phyloP scores from a whole-genome alignment of 1,140 invertebrate species.

The Plectrocnemia conspersa region DNA sequence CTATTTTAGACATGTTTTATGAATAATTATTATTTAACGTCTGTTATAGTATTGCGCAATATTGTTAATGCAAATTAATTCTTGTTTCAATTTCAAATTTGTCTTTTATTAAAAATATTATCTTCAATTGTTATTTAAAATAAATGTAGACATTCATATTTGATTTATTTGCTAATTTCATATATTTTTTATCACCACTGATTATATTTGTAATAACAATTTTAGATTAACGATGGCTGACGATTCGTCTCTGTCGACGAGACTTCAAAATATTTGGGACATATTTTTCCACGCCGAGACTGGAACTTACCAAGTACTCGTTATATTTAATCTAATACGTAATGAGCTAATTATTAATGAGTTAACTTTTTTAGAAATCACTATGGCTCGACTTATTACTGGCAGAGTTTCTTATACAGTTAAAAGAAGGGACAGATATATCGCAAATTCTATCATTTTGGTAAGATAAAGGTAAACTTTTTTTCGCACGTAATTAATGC shows the following conservation, averaged over 20 bases:
- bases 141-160: too few relatives aligned
- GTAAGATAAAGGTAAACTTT: conserved; percentile 41
- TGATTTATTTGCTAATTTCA: too few relatives aligned
- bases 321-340: conserved; percentile 6
- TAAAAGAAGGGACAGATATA: conserved; percentile 55
- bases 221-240: too few relatives aligned
- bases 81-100: too few relatives aligned
- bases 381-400: conserved; percentile 62
- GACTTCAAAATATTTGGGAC: conserved; percentile 45
- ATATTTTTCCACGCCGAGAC: conserved; percentile 56
- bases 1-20: too few relatives aligned
- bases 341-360: conserved; percentile 10
- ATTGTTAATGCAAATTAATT: too few relatives aligned
- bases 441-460: conserved; percentile 59
- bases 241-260: conserved; percentile 19
- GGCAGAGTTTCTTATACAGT: conserved; percentile 56
- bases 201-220: too few relatives aligned
- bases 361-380: conserved; percentile 55
- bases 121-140: too few relatives aligned
- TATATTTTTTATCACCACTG: too few relatives aligned
- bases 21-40: too few relatives aligned
- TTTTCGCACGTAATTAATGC: neutral
- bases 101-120: too few relatives aligned
- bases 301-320: conserved; percentile 55
- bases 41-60: too few relatives aligned